phyloP scores from a whole-genome alignment of 2,797 vertebrate genomes.

The Sebastes steindachneri region DNA sequence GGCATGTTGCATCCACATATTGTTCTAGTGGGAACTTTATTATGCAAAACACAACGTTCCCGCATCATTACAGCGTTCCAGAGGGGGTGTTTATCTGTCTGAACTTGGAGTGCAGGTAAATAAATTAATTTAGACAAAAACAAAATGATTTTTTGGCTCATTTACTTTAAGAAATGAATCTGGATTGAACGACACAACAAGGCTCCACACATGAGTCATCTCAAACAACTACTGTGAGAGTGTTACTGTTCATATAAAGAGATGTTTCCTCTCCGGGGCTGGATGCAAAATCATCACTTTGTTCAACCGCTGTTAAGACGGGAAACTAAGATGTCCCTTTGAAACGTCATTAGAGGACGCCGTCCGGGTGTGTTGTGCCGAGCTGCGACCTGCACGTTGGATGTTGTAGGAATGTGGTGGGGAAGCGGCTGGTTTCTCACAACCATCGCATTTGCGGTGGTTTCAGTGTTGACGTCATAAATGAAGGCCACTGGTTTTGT shows the following conservation, averaged over 20 bases:
- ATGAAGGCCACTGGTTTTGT: neutral
- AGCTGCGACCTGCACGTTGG: constrained; percentile 26
- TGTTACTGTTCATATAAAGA: neutral
- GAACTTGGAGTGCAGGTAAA: constrained; percentile 28
- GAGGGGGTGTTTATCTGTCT: constrained; percentile 7
- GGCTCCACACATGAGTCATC: neutral
- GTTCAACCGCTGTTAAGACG: neutral
- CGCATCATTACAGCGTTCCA: constrained; percentile 20
- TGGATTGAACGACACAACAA: neutral
- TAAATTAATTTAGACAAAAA: constrained; percentile 3
- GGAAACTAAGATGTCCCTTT: constrained; percentile 18
- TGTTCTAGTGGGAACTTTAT: constrained; percentile 24
- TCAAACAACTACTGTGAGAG: neutral
- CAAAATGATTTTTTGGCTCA: neutral
- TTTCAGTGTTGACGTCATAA: constrained; percentile 25
- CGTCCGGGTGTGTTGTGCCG: neutral
- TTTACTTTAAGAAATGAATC: neutral
- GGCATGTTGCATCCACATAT: neutral
- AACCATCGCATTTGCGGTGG: neutral
- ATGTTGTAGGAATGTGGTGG: constrained; percentile 6
- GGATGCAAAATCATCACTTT: constrained; percentile 2
- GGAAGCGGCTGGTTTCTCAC: neutral
- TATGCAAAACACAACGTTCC: constrained; percentile 21
- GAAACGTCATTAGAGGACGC: constrained; percentile 24
- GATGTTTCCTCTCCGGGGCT: neutral